phyloP scores from a whole-genome alignment of 2,113 vertebrate genomes.

The Poecile atricapillus region DNA sequence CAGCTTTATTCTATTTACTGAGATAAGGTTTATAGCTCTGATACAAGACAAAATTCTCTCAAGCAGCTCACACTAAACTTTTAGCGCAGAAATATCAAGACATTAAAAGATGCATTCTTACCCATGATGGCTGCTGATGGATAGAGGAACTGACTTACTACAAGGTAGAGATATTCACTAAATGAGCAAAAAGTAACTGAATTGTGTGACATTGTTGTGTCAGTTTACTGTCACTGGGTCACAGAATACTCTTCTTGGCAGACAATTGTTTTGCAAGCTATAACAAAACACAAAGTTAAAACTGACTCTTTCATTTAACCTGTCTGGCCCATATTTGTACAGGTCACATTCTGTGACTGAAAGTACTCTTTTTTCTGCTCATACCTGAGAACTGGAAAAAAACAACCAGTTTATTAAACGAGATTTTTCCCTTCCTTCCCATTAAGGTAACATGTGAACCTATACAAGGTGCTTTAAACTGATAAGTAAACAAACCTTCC shows the following conservation, averaged over 20 bases:
- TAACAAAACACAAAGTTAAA: not conserved
- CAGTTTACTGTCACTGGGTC: not conserved
- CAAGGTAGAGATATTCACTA: not conserved
- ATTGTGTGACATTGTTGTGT: not conserved
- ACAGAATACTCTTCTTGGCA: not conserved
- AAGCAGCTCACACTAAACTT: slow-evolving; percentile 5
- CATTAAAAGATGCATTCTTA: not conserved
- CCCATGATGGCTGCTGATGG: not conserved
- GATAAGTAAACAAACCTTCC: not conserved
- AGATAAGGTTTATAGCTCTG: slow-evolving; percentile 76
- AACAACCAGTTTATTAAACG: not conserved
- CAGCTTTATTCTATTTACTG: slow-evolving; percentile 76
- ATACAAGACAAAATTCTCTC: slow-evolving; percentile 49
- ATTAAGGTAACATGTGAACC: not conserved
- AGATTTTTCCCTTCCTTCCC: not conserved
- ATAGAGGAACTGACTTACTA: not conserved
- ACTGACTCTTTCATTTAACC: not conserved
- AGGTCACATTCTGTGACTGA: not conserved
- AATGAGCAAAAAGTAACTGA: not conserved
- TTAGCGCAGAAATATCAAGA: slow-evolving; percentile 21
- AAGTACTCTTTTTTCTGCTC: not conserved
- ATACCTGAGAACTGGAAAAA: not conserved
- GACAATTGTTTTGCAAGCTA: not conserved
- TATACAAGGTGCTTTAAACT: not conserved
- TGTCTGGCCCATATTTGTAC: not conserved